Base-by-base conservation (phyloP, 2,888 invertebrate species). In the Philereme vetulata region DNA sequence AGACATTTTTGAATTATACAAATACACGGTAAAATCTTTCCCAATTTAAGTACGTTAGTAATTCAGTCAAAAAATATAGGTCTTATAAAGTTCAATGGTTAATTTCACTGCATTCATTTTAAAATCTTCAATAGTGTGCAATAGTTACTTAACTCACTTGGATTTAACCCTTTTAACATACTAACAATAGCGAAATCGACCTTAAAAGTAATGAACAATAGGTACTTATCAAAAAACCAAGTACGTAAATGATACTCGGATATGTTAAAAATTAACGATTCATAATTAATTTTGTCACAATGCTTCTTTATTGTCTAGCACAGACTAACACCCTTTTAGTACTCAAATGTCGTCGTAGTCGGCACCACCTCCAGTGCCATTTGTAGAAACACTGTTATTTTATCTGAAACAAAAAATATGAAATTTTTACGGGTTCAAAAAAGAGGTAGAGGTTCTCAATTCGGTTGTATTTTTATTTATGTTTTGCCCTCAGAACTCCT, bases 361-460 rank as follows among this genome's bases (percentile, higher is more conserved):
- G 98, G 97, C 75, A 97, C 97, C 81, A 98, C 97, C 89, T 98
- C 97, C 84, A 98, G 93, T 80, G 96, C 93, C 93, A 97, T 95
- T 93, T 98, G 98, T 81, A 97, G 94, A 92, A 97, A 97, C 77
- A 97, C 95, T 71, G 97, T 98, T 72, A 97, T 94, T 85, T 96
- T 96, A 91, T 96, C 98, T 98, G 94, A 93, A 84, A 77, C 51
- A 49, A 60, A 67, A 49, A 56, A 54, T 35, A 49, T 32, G 36
- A 7, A 5, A 38, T 35, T 11, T 49, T 21, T n/a, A n/a, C n/a
- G n/a, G n/a, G n/a, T n/a, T n/a, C n/a, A n/a, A n/a, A n/a, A n/a
- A n/a, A n/a, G n/a, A n/a, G n/a, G n/a, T n/a, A n/a, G 21, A 21
- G 21, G 21, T 21, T 21, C 21, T 21, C 21, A 21, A 21, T 21